Percentiles rank a stretch among this genome's conserved stretches.
Evolutionary conservation across 2,113 vertebrate species (phyloP).

Genomic region (Microcebus griseorufus): DNA sequence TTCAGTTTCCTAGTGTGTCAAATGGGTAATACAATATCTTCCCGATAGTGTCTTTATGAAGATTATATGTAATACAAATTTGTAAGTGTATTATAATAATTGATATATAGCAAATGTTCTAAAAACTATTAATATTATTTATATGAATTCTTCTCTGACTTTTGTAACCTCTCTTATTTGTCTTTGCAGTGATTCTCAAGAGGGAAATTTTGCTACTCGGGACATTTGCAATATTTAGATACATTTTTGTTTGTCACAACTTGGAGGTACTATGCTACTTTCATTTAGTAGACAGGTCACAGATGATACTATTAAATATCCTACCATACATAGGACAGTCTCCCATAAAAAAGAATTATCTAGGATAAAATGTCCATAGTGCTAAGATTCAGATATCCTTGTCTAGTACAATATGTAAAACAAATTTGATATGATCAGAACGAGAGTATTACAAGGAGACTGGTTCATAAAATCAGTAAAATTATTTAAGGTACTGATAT

Average conservation of each 20-base stretch:
- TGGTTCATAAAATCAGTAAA: background rate
- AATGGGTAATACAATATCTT: background rate
- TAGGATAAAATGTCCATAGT: background rate
- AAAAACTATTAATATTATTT: background rate
- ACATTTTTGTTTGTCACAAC: background rate
- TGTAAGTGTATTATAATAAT: background rate
- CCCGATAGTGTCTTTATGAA: background rate
- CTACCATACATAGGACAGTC: background rate
- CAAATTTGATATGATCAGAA: background rate
- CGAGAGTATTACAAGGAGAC: background rate
- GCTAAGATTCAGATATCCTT: rapidly evolving
- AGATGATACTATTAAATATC: background rate
- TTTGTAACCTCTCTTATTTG: background rate
- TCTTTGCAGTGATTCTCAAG: background rate
- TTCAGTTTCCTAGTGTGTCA: background rate
- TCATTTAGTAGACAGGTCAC: background rate
- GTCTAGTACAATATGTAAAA: background rate
- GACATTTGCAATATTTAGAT: background rate
- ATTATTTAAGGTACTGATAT: background rate
- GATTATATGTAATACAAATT: background rate
- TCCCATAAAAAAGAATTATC: background rate
- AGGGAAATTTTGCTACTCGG: background rate
- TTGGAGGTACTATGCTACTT: rapidly evolving
- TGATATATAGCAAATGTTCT: background rate
- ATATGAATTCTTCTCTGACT: background rate